Base-by-base conservation (phyloP, 2,888 invertebrate species). In the Augochlorella aurata region DNA sequence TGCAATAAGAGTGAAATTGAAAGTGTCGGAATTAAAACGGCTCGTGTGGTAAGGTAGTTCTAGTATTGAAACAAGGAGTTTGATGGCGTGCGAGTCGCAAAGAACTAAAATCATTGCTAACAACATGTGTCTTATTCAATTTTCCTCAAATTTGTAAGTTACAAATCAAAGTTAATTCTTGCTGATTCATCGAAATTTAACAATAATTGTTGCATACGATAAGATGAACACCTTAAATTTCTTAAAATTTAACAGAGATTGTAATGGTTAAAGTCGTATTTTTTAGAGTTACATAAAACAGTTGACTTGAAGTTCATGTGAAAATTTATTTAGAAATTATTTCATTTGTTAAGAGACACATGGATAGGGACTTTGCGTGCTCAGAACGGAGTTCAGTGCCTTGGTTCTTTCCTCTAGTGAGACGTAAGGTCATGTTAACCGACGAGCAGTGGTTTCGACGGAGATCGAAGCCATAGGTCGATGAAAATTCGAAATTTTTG, bases 341-440 rank as follows among this genome's bases (percentile, higher is more conserved):
- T 38, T 38, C 5, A 38, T 38, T 58, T 24, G 7, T 58, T 24
- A 14, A 58, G 58, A 24, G 58, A 58, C 58, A 58, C 58, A 16
- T 58, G 58, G 21, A 14, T 58, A 24, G 24, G 58, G 24, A 58
- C 58, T 58, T 24, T 8, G 24, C 24, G 8, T 24, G 58, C 58
- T 24, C 58, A 24, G 14, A 58, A 70, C 54, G 58, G 44, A 58
- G 47, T 44, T 44, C 65, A 65, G 65, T 65, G 65, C 79, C 82
- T 83, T 80, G 74, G 54, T 83, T 80, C 79, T 74, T 77, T 79
- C 77, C 72, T 58, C 71, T 63, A 38, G 10, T 9, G 38, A 38
- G 29, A 18, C 38, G 9, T 14, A 58, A 58, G 58, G 58, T 16
- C 16, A 24, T 1, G 14, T 7, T 14, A 58, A 29, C 7, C 54